phyloP scores from a whole-genome alignment of 1,140 invertebrate genomes.

The Goniozus legneri region DNA sequence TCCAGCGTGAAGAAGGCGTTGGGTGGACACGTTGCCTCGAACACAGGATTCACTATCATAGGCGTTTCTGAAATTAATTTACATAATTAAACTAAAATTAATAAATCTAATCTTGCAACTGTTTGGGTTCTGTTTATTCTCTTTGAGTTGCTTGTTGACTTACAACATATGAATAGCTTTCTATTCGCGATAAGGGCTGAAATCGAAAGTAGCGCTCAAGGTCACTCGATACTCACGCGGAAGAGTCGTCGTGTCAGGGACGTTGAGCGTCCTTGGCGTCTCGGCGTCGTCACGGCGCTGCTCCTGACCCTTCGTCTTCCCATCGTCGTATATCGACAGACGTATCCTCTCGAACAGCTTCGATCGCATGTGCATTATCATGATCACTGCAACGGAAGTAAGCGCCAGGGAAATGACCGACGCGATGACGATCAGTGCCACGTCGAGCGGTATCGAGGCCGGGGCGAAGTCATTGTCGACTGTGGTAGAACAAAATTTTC shows the following conservation, averaged over 20 bases:
- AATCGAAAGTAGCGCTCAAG: too few relatives aligned
- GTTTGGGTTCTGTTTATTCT: not conserved
- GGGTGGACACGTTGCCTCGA: conserved; percentile 17
- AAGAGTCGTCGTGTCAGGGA: conserved; percentile 12
- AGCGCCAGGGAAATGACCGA: conserved; percentile 45
- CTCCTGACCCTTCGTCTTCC: conserved; percentile 22
- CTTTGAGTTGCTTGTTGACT: too few relatives aligned
- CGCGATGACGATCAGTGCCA: conserved; percentile 44
- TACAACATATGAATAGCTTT: too few relatives aligned
- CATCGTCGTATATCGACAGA: conserved; percentile 40
- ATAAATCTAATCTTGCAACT: not conserved
- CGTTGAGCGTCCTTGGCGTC: conserved; percentile 11
- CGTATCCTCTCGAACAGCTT: conserved; percentile 42
- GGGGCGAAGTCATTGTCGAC: conserved; percentile 24
- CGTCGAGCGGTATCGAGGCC: conserved; percentile 35
- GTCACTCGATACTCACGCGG: conserved; percentile 24
- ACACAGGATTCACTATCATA: conserved; percentile 22
- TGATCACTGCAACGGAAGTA: conserved; percentile 39
- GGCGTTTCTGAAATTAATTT: conserved; percentile 29
- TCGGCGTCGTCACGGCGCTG: conserved; percentile 11
- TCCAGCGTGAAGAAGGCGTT: conserved; percentile 28
- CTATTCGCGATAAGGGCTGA: too few relatives aligned
- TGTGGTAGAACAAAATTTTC: too few relatives aligned
- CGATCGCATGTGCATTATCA: conserved; percentile 45
- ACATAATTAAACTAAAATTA: not conserved